Evolutionary conservation across 2,113 vertebrate genomes (phyloP).

Genomic region (Jaculus jaculus): DNA sequence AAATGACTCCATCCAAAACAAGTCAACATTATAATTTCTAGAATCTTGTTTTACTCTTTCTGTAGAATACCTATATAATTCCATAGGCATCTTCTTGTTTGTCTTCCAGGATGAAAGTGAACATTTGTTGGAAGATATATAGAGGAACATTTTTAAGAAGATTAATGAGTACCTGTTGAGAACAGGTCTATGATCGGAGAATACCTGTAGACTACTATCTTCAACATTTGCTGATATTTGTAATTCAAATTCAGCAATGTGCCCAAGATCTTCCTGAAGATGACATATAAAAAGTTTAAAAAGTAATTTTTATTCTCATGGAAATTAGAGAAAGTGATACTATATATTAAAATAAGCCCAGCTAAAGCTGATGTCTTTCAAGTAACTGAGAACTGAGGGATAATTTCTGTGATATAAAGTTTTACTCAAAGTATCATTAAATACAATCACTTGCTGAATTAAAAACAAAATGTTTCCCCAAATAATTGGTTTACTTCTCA

Average conservation of each 20-base stretch:
- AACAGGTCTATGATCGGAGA: background rate
- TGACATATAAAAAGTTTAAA: background rate
- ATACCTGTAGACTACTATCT: background rate
- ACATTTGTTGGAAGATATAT: background rate
- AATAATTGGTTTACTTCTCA: background rate
- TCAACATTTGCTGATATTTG: background rate
- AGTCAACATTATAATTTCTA: background rate
- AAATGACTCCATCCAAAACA: conserved; percentile 24
- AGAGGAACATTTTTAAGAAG: background rate
- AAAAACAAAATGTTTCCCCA: background rate
- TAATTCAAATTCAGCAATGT: background rate
- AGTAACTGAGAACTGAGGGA: background rate
- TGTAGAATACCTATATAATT: background rate
- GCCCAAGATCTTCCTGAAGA: background rate
- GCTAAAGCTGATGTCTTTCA: background rate
- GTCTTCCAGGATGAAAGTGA: background rate
- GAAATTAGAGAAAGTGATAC: background rate
- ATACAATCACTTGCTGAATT: background rate
- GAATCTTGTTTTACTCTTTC: conserved; percentile 7
- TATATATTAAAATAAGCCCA: conserved; percentile 6
- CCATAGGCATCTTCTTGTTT: conserved; percentile 6
- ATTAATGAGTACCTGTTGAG: background rate
- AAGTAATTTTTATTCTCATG: background rate
- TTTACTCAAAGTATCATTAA: background rate
- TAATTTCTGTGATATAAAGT: background rate